Percentiles rank a stretch among this genome's conserved stretches.
Evolutionary conservation across 2,888 invertebrate genomes (phyloP).

Genomic region (Cryptophagus acutangulus): DNA sequence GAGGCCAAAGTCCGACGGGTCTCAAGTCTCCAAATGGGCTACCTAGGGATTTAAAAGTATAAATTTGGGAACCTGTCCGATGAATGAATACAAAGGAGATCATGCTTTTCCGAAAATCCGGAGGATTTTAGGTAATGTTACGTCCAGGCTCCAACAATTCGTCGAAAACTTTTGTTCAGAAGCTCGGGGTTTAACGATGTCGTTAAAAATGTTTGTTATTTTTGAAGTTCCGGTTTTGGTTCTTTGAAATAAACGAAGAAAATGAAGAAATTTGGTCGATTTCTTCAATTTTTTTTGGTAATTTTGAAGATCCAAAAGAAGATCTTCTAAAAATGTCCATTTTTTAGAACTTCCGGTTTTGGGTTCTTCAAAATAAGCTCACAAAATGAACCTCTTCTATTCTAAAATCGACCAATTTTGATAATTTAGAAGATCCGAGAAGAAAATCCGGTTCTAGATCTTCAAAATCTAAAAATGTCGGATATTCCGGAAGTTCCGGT

Average conservation of each 20-base stretch:
- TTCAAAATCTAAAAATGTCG: too few relatives aligned
- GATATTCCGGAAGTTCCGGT: too few relatives aligned
- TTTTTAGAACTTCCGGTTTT: too few relatives aligned
- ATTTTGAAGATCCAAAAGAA: too few relatives aligned
- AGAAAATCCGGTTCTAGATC: too few relatives aligned
- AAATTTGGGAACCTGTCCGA: slow-evolving; percentile 26
- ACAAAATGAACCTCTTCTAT: too few relatives aligned
- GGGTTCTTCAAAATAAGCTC: too few relatives aligned
- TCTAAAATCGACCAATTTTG: too few relatives aligned
- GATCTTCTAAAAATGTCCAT: too few relatives aligned
- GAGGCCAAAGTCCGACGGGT: slow-evolving; percentile 20
- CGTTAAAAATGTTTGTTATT: slow-evolving; percentile 41
- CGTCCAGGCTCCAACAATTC: slow-evolving; percentile 14
- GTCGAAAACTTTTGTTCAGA: slow-evolving; percentile 8
- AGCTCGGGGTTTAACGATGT: slow-evolving; percentile 31
- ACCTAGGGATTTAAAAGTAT: slow-evolving; percentile 15
- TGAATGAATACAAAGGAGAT: slow-evolving; percentile 32
- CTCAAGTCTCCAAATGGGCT: slow-evolving; percentile 3
- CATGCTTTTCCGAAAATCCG: slow-evolving; percentile 38
- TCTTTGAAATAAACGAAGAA: slow-evolving; percentile 31
- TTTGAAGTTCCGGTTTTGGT: slow-evolving; percentile 39
- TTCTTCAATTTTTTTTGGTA: too few relatives aligned
- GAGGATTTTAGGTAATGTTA: slow-evolving; percentile 37
- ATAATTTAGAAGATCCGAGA: too few relatives aligned
- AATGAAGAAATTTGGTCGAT: slow-evolving; percentile 33